These are phyloP conservation scores for Drosophila littoralis DNA, from an alignment of 1,140 invertebrate genomes.

Conservation along the genomic window DNA sequence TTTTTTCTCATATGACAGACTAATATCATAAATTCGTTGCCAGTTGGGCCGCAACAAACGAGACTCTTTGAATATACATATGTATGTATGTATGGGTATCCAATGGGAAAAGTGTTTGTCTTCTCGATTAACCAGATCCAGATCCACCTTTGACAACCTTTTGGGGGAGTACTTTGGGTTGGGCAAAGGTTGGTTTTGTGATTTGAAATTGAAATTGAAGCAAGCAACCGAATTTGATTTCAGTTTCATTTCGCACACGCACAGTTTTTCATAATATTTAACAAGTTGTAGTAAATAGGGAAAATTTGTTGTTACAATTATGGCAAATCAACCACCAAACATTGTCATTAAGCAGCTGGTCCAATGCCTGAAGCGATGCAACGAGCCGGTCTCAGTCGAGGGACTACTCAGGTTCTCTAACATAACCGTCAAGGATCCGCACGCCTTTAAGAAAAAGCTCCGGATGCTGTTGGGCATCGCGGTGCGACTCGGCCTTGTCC, in stretches of 20 bases:
- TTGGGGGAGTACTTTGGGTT: not conserved
- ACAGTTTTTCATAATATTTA: not conserved
- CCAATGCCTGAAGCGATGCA: slow-evolving; percentile 1
- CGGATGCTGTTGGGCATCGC: slow-evolving; percentile 1
- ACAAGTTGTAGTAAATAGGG: too few relatives aligned
- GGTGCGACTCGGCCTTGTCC: slow-evolving; percentile 13
- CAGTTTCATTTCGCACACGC: not conserved
- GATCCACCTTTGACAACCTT: not conserved
- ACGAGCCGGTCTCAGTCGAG: slow-evolving; percentile 13
- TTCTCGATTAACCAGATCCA: not conserved
- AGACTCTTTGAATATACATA: too few relatives aligned
- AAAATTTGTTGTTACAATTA: not conserved
- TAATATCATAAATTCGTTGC: slow-evolving; percentile 58
- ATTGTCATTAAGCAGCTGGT: slow-evolving; percentile 5
- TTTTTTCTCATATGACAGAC: slow-evolving; percentile 21
- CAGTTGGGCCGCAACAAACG: slow-evolving; percentile 3
- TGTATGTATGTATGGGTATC: too few relatives aligned
- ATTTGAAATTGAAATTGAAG: not conserved
- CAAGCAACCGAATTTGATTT: not conserved
- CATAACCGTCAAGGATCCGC: not conserved
- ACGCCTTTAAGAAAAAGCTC: not conserved
- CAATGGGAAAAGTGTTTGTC: not conserved
- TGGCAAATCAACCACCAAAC: not conserved
- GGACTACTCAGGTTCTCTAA: not conserved
- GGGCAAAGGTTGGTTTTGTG: not conserved